Evolutionary conservation across 2,113 vertebrate genomes (phyloP), one percentile per base, ranked within the genome.

Genomic region (Heterotis niloticus): DNA sequence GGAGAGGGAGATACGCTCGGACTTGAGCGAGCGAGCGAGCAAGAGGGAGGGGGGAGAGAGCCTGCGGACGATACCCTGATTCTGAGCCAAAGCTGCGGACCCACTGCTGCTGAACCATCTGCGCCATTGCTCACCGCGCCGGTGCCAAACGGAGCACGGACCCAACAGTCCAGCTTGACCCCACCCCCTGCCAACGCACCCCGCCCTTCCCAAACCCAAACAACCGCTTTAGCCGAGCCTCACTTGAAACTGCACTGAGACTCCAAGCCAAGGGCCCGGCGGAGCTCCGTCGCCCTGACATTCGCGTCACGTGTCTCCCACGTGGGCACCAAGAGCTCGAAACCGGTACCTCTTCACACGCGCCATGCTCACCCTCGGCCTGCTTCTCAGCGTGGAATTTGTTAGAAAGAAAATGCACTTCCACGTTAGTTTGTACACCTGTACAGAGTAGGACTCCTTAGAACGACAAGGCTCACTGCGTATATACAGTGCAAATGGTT

Each of bases 51-150:
- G 65, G 34, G 75, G 51, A n/a, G 44, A 29, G 64, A 56, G 62
- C 52, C 51, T n/a, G 24, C 5, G 24, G 52, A 80, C 29, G 17
- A 64, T 26, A 57, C 73, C 44, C 51, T 68, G 64, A 76, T 60
- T 59, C 51, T 80, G 79, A 76, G 54, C 73, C 76, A 28, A 76
- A 23, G 74, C 23, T 52, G 20, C 26, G 29, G 34, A 68, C 28
- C 62, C 52, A 26, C 54, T 26, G 26, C 64, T 78, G 72, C 79
- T 12, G 77, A 78, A 82, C 80, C 81, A 77, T 20, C 67, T 83
- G 70, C 80, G 80, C 79, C 76, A 76, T 68, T 71, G 62, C 9
- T 59, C 57, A 59, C 74, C 78, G 70, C 56, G 28, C 57, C 5
- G 59, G 78, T 80, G 76, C 57, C 76, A 69, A 57, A 56, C 1